phyloP scores from a whole-genome alignment of 1,140 invertebrate species.

The Trachymyrmex septentrionalis region DNA sequence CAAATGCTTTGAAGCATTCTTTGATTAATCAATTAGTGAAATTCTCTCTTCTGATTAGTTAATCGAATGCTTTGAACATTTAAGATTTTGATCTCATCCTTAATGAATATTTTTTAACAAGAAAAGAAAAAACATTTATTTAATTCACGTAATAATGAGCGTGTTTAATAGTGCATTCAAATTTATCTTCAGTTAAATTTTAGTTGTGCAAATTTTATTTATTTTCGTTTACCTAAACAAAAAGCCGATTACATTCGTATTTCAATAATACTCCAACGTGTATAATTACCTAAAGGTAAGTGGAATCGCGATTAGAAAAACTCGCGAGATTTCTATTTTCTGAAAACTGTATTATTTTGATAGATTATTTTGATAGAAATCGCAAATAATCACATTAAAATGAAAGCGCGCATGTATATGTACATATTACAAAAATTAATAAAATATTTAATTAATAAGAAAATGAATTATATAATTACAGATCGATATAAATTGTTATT shows the following conservation, averaged over 20 bases:
- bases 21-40: too few species aligned
- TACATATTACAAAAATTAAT: too few species aligned
- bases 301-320: neutral
- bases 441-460: too few species aligned
- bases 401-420: too few species aligned
- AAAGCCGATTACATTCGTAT: neutral
- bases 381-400: neutral
- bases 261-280: neutral
- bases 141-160: slow-evolving; percentile 3
- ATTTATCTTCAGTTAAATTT: neutral
- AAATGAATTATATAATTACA: too few species aligned
- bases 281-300: neutral
- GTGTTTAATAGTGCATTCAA: neutral
- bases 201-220: neutral
- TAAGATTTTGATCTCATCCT: too few species aligned
- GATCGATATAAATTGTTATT: too few species aligned
- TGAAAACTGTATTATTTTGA: too few species aligned
- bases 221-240: neutral
- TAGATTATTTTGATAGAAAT: neutral
- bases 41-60: too few species aligned
- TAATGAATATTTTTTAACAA: neutral
- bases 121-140: neutral
- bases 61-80: too few species aligned
- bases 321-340: neutral
- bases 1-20: too few species aligned